Conservation (phyloP, 2,797 vertebrate genomes). For the Malacoctenus gilli region DNA sequence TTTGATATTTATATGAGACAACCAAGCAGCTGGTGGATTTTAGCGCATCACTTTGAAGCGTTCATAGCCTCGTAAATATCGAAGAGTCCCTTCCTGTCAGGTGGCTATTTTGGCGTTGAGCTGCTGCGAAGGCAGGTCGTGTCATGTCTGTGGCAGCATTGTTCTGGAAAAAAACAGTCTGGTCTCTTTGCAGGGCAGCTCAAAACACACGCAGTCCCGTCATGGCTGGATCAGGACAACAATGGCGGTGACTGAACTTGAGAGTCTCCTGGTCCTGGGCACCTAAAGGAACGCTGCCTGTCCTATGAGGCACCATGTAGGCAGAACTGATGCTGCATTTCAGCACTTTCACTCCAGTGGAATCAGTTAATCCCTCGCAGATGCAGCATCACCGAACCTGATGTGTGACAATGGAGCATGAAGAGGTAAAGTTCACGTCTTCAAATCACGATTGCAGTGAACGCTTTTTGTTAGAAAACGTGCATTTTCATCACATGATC, state of each 20-base stretch:
- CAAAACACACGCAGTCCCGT: constrained; percentile 9
- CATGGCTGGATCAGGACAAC: constrained; percentile 32
- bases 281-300: neutral
- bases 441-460: too few relatives aligned
- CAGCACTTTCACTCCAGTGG: constrained; percentile 18
- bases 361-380: constrained; percentile 32
- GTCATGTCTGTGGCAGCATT: constrained; percentile 30
- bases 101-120: constrained; percentile 4
- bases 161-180: constrained; percentile 24
- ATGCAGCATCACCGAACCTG: constrained; percentile 46
- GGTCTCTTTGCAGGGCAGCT: constrained; percentile 44
- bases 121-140: constrained; percentile 24
- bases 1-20: too few relatives aligned
- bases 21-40: too few relatives aligned
- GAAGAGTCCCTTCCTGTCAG: too few relatives aligned
- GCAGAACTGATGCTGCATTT: neutral
- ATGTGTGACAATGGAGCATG: constrained; percentile 67
- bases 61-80: too few relatives aligned
- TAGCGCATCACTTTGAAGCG: too few relatives aligned
- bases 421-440: constrained; percentile 62
- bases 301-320: constrained; percentile 25
- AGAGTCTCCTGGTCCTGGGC: constrained; percentile 21
- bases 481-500: too few relatives aligned
- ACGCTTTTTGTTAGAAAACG: too few relatives aligned
- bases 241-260: constrained; percentile 27